These are phyloP conservation scores for Vollenhovia emeryi DNA, from an alignment of 1,140 invertebrate species.

Conservation along the genomic window DNA sequence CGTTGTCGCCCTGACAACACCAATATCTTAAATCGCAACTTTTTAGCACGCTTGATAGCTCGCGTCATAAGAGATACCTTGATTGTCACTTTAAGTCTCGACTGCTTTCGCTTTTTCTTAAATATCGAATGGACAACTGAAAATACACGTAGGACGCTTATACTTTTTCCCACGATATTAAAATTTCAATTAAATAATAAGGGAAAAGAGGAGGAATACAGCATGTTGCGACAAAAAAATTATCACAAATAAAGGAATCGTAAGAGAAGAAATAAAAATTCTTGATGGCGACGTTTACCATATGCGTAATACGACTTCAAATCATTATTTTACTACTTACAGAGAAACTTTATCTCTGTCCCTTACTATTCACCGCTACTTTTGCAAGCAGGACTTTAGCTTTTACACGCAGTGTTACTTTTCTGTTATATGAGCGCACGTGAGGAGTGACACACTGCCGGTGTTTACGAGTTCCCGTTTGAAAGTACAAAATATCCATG, in stretches of 20 bases:
- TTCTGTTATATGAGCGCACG: constrained; percentile 65
- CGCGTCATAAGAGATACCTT: background rate
- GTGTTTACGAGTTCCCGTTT: constrained; percentile 63
- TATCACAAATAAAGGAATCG: background rate
- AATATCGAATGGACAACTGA: background rate
- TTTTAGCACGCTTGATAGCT: background rate
- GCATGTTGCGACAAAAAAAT: background rate
- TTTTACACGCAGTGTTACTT: constrained; percentile 66
- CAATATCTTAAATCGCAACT: constrained; percentile 9
- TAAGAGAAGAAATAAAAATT: background rate
- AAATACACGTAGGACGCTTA: background rate
- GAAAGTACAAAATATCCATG: constrained; percentile 59
- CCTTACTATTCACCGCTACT: background rate
- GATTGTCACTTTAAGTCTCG: background rate
- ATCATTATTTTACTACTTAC: background rate
- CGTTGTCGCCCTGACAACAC: background rate
- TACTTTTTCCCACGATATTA: background rate
- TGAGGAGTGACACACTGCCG: constrained; percentile 62
- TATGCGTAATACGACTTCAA: background rate
- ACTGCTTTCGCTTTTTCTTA: background rate
- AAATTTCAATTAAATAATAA: background rate
- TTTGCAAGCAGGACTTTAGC: constrained; percentile 26
- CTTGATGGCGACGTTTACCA: background rate
- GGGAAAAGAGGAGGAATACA: background rate
- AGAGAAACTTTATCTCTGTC: background rate